Evolutionary conservation across 1,140 invertebrate genomes (phyloP).

Genomic region (Drosophila pseudoobscura): DNA sequence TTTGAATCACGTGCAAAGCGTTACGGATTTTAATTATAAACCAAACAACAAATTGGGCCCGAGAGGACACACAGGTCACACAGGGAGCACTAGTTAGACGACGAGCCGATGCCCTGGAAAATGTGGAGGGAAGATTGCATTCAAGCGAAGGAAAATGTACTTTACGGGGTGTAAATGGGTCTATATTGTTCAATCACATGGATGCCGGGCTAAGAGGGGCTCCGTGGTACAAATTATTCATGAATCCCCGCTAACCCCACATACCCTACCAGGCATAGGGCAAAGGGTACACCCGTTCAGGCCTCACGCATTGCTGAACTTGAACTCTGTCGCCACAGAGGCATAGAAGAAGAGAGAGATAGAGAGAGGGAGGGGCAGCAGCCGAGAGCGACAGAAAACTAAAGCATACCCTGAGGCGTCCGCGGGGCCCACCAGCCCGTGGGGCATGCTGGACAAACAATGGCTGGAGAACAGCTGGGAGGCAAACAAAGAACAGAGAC

Average conservation of each 20-base stretch:
- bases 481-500: conserved; percentile 39
- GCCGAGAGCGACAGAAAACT: conserved; percentile 35
- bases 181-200: too few relatives aligned
- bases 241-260: too few relatives aligned
- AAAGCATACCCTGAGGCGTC: conserved; percentile 68
- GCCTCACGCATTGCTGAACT: conserved; percentile 57
- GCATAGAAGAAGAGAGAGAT: conserved; percentile 25
- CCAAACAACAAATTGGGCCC: conserved; percentile 18
- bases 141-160: too few relatives aligned
- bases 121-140: too few relatives aligned
- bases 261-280: not conserved
- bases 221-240: too few relatives aligned
- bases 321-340: conserved; percentile 34
- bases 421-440: not conserved
- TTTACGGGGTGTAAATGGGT: too few relatives aligned
- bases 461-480: conserved; percentile 35
- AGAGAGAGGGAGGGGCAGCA: conserved; percentile 9
- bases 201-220: too few relatives aligned
- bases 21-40: conserved; percentile 31
- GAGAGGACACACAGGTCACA: not conserved
- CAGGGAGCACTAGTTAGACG: too few relatives aligned
- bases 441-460: conserved; percentile 59
- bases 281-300: not conserved
- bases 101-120: too few relatives aligned
- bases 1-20: conserved; percentile 41